A percentile compares a stretch with the other conserved stretches of the same genome.
phyloP scores from a whole-genome alignment of 2,888 invertebrate species.

The Trichacis sp. region DNA sequence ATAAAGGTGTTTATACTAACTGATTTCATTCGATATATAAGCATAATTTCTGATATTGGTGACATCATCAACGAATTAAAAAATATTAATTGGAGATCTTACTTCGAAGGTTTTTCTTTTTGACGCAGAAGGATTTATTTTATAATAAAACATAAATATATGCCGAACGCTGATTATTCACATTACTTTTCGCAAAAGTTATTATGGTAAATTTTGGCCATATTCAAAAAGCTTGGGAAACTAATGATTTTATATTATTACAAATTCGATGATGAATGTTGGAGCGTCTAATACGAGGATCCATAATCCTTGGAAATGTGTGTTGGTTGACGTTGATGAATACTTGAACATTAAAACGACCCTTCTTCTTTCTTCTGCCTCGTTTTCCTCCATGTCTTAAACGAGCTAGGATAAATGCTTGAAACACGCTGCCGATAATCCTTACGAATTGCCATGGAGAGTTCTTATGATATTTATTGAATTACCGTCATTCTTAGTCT shows the following conservation, averaged over 20 bases:
- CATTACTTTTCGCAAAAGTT: too few relatives aligned
- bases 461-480: constrained; percentile 57
- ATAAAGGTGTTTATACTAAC: too few relatives aligned
- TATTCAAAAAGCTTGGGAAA: too few relatives aligned
- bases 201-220: too few relatives aligned
- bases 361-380: constrained; percentile 18
- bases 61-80: too few relatives aligned
- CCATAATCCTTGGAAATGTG: constrained; percentile 21
- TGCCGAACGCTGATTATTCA: too few relatives aligned
- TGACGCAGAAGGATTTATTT: too few relatives aligned
- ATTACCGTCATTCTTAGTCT: constrained; percentile 47
- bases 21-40: too few relatives aligned
- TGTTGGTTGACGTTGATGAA: constrained; percentile 50
- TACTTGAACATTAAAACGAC: constrained; percentile 48
- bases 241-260: not conserved
- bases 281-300: not conserved
- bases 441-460: constrained; percentile 52
- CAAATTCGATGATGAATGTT: not conserved
- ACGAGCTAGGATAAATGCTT: constrained; percentile 31
- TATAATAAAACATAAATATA: too few relatives aligned
- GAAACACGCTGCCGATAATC: constrained; percentile 49
- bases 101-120: too few relatives aligned
- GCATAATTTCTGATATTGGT: too few relatives aligned
- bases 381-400: constrained; percentile 26
- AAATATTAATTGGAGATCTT: too few relatives aligned